Evolutionary conservation across 1,140 invertebrate genomes (phyloP).

Genomic region (Tribolium castaneum): DNA sequence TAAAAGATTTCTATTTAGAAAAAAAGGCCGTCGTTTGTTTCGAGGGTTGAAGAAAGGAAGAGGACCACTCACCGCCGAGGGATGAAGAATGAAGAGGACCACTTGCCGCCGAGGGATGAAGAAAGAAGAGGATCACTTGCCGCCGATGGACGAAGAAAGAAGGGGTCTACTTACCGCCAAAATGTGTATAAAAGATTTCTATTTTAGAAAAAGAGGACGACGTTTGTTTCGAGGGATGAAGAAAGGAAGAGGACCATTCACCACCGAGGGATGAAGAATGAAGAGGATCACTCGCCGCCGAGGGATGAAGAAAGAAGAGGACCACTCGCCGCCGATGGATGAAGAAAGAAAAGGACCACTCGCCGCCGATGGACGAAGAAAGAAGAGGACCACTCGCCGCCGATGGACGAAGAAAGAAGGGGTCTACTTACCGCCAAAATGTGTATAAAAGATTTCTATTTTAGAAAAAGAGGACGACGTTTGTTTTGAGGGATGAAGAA

Average conservation of each 20-base stretch:
- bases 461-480: no score
- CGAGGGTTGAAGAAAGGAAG: background rate
- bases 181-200: no score
- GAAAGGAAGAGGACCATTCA: background rate
- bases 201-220: no score
- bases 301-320: background rate
- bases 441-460: no score
- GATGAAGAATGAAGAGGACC: background rate
- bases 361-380: background rate
- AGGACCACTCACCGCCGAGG: background rate
- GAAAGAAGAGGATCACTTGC: background rate
- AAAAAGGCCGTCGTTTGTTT: no score
- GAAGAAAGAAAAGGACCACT: background rate
- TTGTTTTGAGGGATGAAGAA: background rate
- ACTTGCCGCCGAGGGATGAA: background rate
- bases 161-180: background rate
- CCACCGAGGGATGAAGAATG: background rate
- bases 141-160: background rate
- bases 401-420: background rate
- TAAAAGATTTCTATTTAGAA: no score
- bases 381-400: background rate
- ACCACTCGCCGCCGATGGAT: no score
- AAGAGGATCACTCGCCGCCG: background rate
- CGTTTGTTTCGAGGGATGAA: background rate
- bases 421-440: no score